These are phyloP conservation scores for Lepilemur septentrionalis DNA, from an alignment of 2,797 vertebrate genomes.

Conservation along the genomic window DNA sequence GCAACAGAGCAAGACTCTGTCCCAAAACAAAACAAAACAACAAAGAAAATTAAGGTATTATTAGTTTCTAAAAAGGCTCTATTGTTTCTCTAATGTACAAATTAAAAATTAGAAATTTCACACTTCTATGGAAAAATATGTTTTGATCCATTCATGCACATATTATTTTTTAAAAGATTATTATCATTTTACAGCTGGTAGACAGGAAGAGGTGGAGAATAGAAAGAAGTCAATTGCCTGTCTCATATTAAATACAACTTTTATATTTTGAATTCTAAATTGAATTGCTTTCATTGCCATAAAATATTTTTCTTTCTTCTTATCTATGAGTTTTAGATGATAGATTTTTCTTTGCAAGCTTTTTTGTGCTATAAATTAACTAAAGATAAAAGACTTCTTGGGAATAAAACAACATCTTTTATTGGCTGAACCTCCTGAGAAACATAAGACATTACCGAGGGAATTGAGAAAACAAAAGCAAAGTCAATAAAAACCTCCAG, in stretches of 20 bases:
- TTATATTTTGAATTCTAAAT: not conserved
- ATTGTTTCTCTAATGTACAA: not conserved
- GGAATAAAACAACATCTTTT: not conserved
- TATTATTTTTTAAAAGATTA: not conserved
- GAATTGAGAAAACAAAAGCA: not conserved
- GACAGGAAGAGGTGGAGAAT: not conserved
- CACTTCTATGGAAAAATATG: not conserved
- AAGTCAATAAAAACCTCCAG: conserved; percentile 41
- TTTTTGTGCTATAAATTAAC: not conserved
- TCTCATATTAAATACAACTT: not conserved
- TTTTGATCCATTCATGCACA: not conserved
- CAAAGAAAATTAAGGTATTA: not conserved
- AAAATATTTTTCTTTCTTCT: not conserved
- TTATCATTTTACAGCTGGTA: not conserved
- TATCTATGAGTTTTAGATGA: not conserved
- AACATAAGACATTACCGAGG: not conserved
- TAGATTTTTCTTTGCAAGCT: not conserved
- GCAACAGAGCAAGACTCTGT: no score
- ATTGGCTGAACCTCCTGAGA: not conserved
- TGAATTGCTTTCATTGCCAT: not conserved
- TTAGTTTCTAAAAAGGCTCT: not conserved
- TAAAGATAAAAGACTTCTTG: not conserved
- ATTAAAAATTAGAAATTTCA: not conserved
- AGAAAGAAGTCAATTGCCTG: not conserved
- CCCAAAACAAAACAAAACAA: no score